A percentile compares a stretch with the other conserved stretches of the same genome.
Evolutionary conservation across 2,888 invertebrate genomes (phyloP).

Genomic region (Lasiommata megera): DNA sequence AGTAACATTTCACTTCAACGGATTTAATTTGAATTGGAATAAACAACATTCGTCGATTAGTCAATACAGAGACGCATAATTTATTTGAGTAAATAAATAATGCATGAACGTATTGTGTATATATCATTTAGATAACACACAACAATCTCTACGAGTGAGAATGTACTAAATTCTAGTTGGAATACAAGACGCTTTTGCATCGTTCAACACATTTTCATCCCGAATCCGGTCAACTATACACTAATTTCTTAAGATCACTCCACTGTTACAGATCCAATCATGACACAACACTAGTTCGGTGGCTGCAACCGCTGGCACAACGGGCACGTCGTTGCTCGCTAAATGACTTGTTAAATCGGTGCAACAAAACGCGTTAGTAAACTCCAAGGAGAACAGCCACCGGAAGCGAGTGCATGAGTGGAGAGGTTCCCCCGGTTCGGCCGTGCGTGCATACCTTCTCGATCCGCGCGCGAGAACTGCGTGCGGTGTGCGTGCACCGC

Average conservation of each 20-base stretch:
- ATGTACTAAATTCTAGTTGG: neutral
- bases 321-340: too few relatives aligned
- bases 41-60: slow-evolving; percentile 8
- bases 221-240: neutral
- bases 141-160: slow-evolving; percentile 18
- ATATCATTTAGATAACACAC: slow-evolving; percentile 11
- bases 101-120: slow-evolving; percentile 22
- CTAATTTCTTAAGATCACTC: slow-evolving; percentile 14
- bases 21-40: slow-evolving; percentile 12
- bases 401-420: slow-evolving; percentile 67
- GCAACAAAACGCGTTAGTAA: slow-evolving; percentile 37
- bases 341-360: neutral
- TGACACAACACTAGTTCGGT: slow-evolving; percentile 20
- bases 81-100: slow-evolving; percentile 21
- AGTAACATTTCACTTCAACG: slow-evolving; percentile 3
- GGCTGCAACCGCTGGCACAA: slow-evolving; percentile 19
- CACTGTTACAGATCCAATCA: slow-evolving; percentile 20
- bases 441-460: slow-evolving; percentile 71
- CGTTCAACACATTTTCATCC: slow-evolving; percentile 30
- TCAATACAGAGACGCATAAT: slow-evolving; percentile 8
- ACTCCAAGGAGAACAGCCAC: slow-evolving; percentile 64
- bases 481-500: slow-evolving; percentile 82
- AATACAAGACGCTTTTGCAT: neutral
- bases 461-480: slow-evolving; percentile 80
- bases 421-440: slow-evolving; percentile 44